Percentiles rank a stretch among this genome's conserved stretches.
These are phyloP conservation scores for Salmo trutta DNA, from an alignment of 2,797 vertebrate genomes.

Conservation along the genomic window DNA sequence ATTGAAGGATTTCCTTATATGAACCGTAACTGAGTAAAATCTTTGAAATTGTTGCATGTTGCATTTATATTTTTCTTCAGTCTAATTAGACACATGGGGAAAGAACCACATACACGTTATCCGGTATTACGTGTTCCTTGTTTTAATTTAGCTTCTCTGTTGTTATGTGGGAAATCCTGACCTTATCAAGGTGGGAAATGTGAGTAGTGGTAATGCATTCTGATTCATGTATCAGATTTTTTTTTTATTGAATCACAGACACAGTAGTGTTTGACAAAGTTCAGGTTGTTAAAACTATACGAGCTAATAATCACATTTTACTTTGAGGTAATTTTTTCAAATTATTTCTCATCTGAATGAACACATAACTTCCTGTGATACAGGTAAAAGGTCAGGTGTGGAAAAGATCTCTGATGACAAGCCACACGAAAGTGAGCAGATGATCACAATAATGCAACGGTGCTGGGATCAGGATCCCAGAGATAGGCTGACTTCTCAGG, in stretches of 20 bases:
- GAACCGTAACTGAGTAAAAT: too few species aligned
- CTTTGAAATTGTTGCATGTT: too few species aligned
- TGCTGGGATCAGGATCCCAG: constrained; percentile 82
- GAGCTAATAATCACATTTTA: too few species aligned
- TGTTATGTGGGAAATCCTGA: constrained; percentile 88
- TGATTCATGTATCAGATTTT: neutral
- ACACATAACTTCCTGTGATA: neutral
- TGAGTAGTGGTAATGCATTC: neutral
- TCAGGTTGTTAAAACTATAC: too few species aligned
- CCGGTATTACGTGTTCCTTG: constrained; percentile 21
- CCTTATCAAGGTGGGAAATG: constrained; percentile 78
- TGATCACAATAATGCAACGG: constrained; percentile 80
- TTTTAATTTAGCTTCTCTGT: constrained; percentile 80
- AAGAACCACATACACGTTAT: neutral
- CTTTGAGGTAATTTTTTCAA: too few species aligned
- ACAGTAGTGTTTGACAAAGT: neutral
- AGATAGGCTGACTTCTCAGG: constrained; percentile 83
- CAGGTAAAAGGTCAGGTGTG: constrained; percentile 80
- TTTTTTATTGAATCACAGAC: neutral
- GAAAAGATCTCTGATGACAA: constrained; percentile 71
- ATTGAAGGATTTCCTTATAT: too few species aligned
- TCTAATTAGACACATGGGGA: neutral
- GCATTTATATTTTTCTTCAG: neutral
- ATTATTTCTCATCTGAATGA: too few species aligned
- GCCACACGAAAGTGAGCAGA: constrained; percentile 78